Base-by-base conservation (phyloP, 2,113 vertebrate genomes). In the Hymenochirus boettgeri region DNA sequence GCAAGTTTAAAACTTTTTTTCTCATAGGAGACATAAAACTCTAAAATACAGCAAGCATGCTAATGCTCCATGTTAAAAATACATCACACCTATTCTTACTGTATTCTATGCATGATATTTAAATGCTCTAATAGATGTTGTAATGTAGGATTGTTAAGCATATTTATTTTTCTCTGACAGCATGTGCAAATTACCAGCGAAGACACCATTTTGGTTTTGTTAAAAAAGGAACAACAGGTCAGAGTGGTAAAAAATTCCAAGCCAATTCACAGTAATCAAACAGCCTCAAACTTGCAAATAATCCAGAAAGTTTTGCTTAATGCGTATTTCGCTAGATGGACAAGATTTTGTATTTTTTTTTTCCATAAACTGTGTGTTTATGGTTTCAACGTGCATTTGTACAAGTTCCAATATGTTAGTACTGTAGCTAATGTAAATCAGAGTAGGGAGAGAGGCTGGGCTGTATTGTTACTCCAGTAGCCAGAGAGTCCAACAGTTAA, bases 191-290 rank as follows among this genome's bases (percentile, higher is more conserved):
- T 2, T 42, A 42, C 3, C 39, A n/a, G 39, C 39, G n/a, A 42
- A 42, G 13, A 5, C 39, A 42, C 29, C 5, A 42, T 42, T 42
- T 42, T 5, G 3, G 6, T 42, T 3, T 42, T 12, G 13, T 42
- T 42, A 42, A 17, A 5, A 42, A 7, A 7, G 2, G 1, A 42
- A n/a, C n/a, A 15, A 42, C n/a, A 42, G 39, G 39, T 42, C 12
- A 1, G 17, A 15, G 13, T n/a, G 17, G 11, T 15, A 42, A 42
- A 42, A 42, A 42, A 4, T 42, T 42, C 39, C 39, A 42, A 42
- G 15, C 39, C 17, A 42, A n/a, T 42, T 42, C 39, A 42, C 39
- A 42, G 39, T 42, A 42, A 42, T 42, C 39, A 42, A 42, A 42
- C 39, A 2, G 15, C 7, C n/a, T 42, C 13, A 42, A 42, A 18